These are phyloP conservation scores for Pocillopora verrucosa DNA, from an alignment of 64 coral and sea anemone genomes.

Conservation along the genomic window DNA sequence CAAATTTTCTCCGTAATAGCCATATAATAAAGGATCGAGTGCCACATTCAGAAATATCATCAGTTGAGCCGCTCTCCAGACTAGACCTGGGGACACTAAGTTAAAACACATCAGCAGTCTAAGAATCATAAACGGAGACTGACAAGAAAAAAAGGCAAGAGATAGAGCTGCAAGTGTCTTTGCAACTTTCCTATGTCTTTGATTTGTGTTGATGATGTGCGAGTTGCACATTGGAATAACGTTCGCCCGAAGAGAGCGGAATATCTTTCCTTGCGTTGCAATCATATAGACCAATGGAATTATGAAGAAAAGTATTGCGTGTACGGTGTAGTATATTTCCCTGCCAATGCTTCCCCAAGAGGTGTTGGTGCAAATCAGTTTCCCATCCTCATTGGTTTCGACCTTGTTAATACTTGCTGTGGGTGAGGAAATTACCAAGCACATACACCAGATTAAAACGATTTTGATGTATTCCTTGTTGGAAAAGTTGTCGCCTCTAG, in stretches of 20 bases:
- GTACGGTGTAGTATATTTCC: not conserved
- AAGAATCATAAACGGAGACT: not conserved
- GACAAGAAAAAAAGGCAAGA: not conserved
- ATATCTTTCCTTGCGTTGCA: not conserved
- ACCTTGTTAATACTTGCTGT: not conserved
- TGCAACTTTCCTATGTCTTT: slow-evolving; percentile 1
- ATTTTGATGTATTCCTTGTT: not conserved
- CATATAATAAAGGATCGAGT: not conserved
- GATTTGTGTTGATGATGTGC: not conserved
- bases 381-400: not conserved
- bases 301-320: not conserved
- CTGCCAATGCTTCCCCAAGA: not conserved
- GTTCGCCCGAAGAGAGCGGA: not conserved
- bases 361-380: not conserved
- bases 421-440: not conserved
- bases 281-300: not conserved
- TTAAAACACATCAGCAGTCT: not conserved
- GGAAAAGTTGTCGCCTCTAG: not conserved
- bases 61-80: not conserved
- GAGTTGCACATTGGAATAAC: not conserved
- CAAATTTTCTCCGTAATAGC: not conserved
- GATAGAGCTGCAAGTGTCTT: not conserved
- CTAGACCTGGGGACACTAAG: not conserved
- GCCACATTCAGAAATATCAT: not conserved
- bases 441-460: not conserved